These are phyloP conservation scores for Pheosia gnoma DNA, from an alignment of 2,888 invertebrate genomes.

Conservation along the genomic window DNA sequence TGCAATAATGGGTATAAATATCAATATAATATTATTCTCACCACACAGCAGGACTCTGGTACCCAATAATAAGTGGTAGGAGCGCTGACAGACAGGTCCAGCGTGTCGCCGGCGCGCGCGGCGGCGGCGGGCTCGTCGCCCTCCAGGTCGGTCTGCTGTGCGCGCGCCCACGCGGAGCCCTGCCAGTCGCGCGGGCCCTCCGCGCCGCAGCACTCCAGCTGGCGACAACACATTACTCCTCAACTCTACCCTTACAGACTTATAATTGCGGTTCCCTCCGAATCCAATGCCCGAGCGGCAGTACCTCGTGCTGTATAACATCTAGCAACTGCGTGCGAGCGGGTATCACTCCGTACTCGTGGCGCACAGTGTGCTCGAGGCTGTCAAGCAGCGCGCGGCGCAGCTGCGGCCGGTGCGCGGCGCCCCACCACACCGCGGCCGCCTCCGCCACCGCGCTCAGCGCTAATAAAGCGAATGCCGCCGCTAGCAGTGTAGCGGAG, in stretches of 20 bases:
- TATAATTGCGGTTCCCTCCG: too few species aligned
- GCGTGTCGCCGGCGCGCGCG: constrained; percentile 29
- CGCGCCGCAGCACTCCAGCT: constrained; percentile 97
- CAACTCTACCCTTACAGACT: too few species aligned
- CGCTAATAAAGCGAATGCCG: constrained; percentile 67
- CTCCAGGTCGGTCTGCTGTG: constrained; percentile 14
- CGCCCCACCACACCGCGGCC: constrained; percentile 75
- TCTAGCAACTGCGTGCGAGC: constrained; percentile 67
- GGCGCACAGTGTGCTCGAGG: constrained; percentile 56
- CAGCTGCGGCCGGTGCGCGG: constrained; percentile 67
- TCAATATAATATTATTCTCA: constrained; percentile 10
- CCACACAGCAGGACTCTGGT: constrained; percentile 66
- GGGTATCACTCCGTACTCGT: constrained; percentile 63
- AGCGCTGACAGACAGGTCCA: constrained; percentile 70
- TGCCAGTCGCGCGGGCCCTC: constrained; percentile 97
- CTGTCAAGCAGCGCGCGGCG: constrained; percentile 55
- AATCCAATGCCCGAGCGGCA: too few species aligned
- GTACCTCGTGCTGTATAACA: constrained; percentile 67
- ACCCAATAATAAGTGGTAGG: constrained; percentile 61
- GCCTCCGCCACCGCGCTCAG: constrained; percentile 69
- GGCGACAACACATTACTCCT: constrained; percentile 21
- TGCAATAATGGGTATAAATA: neutral
- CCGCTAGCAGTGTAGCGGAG: constrained; percentile 65
- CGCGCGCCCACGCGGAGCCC: constrained; percentile 61
- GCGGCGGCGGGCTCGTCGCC: constrained; percentile 15